Evolutionary conservation across 2,797 vertebrate genomes (phyloP).

Genomic region (Melanotaenia boesemani): DNA sequence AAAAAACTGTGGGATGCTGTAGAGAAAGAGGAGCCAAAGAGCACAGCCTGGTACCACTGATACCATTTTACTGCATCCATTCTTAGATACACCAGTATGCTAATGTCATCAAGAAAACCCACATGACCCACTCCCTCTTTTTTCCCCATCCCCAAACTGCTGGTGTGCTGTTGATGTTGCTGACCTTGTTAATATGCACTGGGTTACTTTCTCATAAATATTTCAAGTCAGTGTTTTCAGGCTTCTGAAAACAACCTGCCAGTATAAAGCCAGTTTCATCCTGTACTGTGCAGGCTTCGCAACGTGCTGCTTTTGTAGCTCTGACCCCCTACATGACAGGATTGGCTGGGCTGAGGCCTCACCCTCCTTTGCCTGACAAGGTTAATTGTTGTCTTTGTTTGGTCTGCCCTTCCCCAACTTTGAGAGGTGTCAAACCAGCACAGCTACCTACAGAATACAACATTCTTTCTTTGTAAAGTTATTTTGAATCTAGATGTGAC

Average conservation of each 20-base stretch:
- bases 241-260: conserved; percentile 82
- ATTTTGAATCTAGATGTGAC: conserved; percentile 45
- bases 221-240: conserved; percentile 81
- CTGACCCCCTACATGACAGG: conserved; percentile 80
- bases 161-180: conserved; percentile 66
- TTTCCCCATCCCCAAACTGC: conserved; percentile 44
- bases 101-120: conserved; percentile 63
- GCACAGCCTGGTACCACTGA: conserved; percentile 43
- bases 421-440: conserved; percentile 62
- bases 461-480: conserved; percentile 31
- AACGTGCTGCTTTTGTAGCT: conserved; percentile 69
- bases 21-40: conserved; percentile 44
- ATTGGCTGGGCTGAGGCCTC: conserved; percentile 58
- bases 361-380: conserved; percentile 73
- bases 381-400: conserved; percentile 79
- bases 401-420: conserved; percentile 61
- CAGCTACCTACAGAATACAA: conserved; percentile 40
- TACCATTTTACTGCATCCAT: conserved; percentile 50
- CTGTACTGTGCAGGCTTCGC: conserved; percentile 47
- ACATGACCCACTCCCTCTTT: conserved; percentile 31
- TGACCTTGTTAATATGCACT: conserved; percentile 82
- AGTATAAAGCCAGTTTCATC: conserved; percentile 73
- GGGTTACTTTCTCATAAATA: conserved; percentile 84
- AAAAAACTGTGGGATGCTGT: conserved; percentile 49
- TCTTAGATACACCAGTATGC: conserved; percentile 62